phyloP scores from a whole-genome alignment of 2,113 vertebrate species.

The Sakesphorus luctuosus region DNA sequence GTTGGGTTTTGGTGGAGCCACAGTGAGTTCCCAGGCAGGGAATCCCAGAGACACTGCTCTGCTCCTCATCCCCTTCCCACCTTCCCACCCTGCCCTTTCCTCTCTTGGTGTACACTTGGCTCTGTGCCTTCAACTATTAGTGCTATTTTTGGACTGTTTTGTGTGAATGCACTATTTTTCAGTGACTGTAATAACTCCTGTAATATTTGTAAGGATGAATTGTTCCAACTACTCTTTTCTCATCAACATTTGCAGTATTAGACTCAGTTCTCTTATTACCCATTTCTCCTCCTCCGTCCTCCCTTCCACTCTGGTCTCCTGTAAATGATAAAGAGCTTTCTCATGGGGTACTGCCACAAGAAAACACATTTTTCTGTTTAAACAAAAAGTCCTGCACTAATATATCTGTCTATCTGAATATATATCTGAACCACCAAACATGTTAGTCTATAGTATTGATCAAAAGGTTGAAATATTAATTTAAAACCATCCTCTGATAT shows the following conservation, averaged over 20 bases:
- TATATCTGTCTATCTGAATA: neutral
- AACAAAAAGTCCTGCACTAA: neutral
- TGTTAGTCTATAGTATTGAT: neutral
- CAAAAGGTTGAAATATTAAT: neutral
- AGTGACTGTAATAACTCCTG: neutral
- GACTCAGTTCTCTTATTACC: neutral
- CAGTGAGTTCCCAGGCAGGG: neutral
- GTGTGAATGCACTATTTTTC: neutral
- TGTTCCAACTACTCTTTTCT: neutral
- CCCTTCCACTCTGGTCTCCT: neutral
- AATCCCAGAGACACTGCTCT: neutral
- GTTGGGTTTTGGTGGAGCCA: neutral
- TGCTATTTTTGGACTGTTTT: neutral
- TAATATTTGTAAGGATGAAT: neutral
- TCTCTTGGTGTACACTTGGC: neutral
- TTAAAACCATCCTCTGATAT: neutral
- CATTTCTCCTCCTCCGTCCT: neutral
- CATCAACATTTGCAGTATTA: neutral
- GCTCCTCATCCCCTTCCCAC: neutral
- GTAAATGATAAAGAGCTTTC: neutral
- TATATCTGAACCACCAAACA: neutral
- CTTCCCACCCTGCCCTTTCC: neutral
- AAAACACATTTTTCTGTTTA: neutral
- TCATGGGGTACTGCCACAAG: neutral
- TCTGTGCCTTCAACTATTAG: neutral